Conservation (phyloP, 2,797 vertebrate genomes). For the Poeciliopsis paucimaculata region DNA sequence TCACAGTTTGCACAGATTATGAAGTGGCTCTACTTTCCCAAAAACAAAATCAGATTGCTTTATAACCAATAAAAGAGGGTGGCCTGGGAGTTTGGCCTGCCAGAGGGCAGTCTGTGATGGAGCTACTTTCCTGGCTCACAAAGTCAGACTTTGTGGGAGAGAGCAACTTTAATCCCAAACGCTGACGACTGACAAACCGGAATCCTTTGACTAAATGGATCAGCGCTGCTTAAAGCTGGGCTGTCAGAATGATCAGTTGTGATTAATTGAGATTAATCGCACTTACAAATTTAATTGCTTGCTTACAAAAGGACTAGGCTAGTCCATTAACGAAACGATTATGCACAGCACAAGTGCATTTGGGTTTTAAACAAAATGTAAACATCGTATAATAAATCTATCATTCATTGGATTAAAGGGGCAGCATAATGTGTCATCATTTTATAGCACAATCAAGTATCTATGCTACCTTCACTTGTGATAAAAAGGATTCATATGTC, state of each 20-base stretch:
- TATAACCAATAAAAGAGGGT: neutral
- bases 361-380: neutral
- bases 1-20: neutral
- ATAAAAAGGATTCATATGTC: no score
- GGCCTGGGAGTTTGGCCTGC: neutral
- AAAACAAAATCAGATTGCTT: neutral
- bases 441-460: no score
- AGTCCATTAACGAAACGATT: neutral
- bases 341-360: neutral
- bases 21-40: neutral
- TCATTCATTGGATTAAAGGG: neutral
- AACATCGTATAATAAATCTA: neutral
- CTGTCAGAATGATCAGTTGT: neutral
- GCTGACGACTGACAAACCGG: neutral
- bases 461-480: no score
- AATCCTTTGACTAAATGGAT: slow-evolving; percentile 18
- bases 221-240: slow-evolving; percentile 11
- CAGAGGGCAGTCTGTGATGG: neutral
- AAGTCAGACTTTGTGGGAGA: neutral
- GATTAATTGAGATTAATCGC: slow-evolving; percentile 1
- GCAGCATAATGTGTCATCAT: no score
- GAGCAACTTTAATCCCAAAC: neutral
- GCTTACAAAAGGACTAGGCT: neutral
- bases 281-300: neutral
- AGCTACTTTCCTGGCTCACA: neutral